Percentiles rank a stretch among this genome's conserved stretches.
Conservation (phyloP, 2,797 vertebrate genomes). For the Mus minutoides region DNA sequence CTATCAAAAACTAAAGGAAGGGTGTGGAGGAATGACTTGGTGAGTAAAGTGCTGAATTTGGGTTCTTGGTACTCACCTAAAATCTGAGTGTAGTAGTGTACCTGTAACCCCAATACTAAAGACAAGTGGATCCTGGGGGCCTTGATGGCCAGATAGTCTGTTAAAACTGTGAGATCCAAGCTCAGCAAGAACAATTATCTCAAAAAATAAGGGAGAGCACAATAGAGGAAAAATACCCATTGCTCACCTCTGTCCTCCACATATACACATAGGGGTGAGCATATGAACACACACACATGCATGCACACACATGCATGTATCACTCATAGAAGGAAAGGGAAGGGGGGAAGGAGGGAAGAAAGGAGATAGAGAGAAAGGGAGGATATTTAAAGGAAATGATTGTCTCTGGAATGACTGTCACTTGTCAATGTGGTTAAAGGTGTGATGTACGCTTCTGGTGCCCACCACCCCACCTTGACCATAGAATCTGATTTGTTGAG, state of each 20-base stretch:
- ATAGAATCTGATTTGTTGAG: background rate
- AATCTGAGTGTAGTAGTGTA: background rate
- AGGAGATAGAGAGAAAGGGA: background rate
- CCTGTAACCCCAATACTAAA: background rate
- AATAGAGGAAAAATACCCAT: background rate
- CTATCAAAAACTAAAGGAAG: background rate
- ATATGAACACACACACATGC: background rate
- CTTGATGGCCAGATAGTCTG: background rate
- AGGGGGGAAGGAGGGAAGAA: background rate
- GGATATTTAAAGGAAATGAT: background rate
- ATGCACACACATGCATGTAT: background rate
- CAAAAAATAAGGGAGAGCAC: background rate
- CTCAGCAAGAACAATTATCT: background rate
- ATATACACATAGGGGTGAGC: background rate
- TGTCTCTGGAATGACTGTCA: background rate
- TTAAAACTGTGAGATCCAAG: background rate
- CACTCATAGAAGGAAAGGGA: background rate
- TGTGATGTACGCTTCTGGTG: background rate
- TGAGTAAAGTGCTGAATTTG: background rate
- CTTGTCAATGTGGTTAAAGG: background rate
- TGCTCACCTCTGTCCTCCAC: background rate
- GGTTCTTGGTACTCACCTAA: background rate
- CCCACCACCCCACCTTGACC: background rate
- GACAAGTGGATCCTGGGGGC: background rate
- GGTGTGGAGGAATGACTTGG: background rate